Conservation (phyloP, 2,888 invertebrate species). For the Stenurella melanura region DNA sequence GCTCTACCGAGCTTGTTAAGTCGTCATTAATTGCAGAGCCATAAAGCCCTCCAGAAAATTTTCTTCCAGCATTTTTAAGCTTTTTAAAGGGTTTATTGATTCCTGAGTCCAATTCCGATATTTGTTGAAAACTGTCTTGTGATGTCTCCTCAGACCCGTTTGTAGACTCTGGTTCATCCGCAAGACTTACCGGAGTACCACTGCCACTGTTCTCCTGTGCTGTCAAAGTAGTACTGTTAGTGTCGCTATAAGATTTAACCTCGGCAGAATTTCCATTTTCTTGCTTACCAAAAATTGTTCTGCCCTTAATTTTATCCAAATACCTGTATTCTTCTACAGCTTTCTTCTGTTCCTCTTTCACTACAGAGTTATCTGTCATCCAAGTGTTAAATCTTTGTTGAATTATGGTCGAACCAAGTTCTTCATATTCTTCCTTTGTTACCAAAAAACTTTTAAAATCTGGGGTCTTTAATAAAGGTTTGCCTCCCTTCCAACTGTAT, state of each 20-base stretch:
- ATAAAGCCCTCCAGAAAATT: background rate
- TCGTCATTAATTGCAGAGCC: constrained; percentile 46
- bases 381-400: constrained; percentile 76
- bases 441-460: constrained; percentile 84
- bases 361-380: constrained; percentile 58
- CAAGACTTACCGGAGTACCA: constrained; percentile 16
- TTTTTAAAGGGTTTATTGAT: constrained; percentile 25
- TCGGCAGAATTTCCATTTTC: constrained; percentile 42
- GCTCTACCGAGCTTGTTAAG: constrained; percentile 52
- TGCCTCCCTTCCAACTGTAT: constrained; percentile 94
- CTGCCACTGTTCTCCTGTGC: constrained; percentile 33
- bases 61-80: background rate
- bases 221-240: background rate
- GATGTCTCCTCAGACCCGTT: constrained; percentile 37
- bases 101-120: constrained; percentile 27
- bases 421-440: constrained; percentile 91
- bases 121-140: constrained; percentile 39
- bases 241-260: constrained; percentile 30
- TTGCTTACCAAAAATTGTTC: constrained; percentile 59
- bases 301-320: constrained; percentile 56
- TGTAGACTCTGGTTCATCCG: constrained; percentile 36
- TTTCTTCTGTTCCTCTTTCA: constrained; percentile 48
- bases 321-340: constrained; percentile 50
- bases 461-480: constrained; percentile 82
- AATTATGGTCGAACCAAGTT: constrained; percentile 82